phyloP scores from a whole-genome alignment of 2,113 vertebrate species.

The Eublepharis macularius region DNA sequence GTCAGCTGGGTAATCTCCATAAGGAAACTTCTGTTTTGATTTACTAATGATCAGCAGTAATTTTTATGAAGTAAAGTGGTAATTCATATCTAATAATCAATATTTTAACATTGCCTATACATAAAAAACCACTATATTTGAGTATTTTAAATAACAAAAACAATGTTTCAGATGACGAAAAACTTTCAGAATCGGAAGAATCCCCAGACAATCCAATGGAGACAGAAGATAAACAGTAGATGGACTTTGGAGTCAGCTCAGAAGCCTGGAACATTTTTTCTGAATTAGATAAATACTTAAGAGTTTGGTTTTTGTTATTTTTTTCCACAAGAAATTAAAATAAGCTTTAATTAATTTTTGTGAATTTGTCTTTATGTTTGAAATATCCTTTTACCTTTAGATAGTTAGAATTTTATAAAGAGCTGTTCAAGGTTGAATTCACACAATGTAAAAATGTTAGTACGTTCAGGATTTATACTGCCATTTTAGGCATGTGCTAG shows the following conservation, averaged over 20 bases:
- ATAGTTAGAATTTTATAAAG: not conserved
- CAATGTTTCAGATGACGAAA: slow-evolving; percentile 89
- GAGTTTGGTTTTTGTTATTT: not conserved
- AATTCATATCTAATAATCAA: not conserved
- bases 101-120: not conserved
- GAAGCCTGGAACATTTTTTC: not conserved
- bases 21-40: not conserved
- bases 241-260: not conserved
- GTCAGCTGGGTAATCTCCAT: not conserved
- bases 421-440: not conserved
- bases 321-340: slow-evolving; percentile 32
- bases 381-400: slow-evolving; percentile 16
- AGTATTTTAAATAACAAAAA: slow-evolving; percentile 29
- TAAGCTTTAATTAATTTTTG: slow-evolving; percentile 30
- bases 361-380: slow-evolving; percentile 1
- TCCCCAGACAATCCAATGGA: slow-evolving; percentile 83
- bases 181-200: slow-evolving; percentile 90
- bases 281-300: not conserved
- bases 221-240: slow-evolving; percentile 77
- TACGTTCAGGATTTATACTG: slow-evolving; percentile 20
- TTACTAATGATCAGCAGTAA: not conserved
- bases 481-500: not conserved
- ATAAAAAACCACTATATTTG: not conserved
- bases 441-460: not conserved
- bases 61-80: not conserved